Evolutionary conservation across 2,888 invertebrate species (phyloP), one percentile per base, ranked within the genome.

Genomic region (Malthinus flaveolus): DNA sequence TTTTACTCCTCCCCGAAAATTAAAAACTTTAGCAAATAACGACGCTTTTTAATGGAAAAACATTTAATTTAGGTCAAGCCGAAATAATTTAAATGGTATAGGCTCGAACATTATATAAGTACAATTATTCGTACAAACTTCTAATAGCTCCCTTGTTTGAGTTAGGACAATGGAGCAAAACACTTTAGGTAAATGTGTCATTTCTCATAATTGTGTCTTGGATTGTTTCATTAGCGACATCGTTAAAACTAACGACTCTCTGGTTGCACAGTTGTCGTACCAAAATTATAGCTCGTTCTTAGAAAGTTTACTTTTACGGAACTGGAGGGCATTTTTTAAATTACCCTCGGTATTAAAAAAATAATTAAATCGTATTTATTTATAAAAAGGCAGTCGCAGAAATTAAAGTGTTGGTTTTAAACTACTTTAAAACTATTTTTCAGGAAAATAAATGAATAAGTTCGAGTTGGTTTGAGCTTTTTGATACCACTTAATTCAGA

Each of bases 161-260:
- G 56, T 42, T 51, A 52, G 42, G 48, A 55, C 51, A 49, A 53
- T 56, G 51, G 52, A 53, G 75, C 71, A 73, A 73, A 64, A 67
- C 69, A 69, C 72, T 73, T 68, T 66, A 71, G 71, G 72, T 73
- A 70, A 75, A 76, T 77, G 75, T 77, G 75, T 77, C 78, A 75
- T 78, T 73, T 76, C 77, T 78, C 78, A 77, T 78, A 78, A 78
- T 78, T 78, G 77, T 73, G 71, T 73, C 73, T 76, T 74, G 75
- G 75, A 78, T 78, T 78, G 77, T 78, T 78, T 78, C 78, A 78
- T 78, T 78, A 78, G 77, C 71, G 76, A 76, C 76, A 71, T 75
- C 78, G 76, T 78, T 78, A 78, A 78, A 77, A 76, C 76, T 77
- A 78, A 78, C 75, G 76, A 77, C 76, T 70, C 74, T 73, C 72